Evolutionary conservation across 1,140 invertebrate genomes (phyloP).

Genomic region (Musca domestica): DNA sequence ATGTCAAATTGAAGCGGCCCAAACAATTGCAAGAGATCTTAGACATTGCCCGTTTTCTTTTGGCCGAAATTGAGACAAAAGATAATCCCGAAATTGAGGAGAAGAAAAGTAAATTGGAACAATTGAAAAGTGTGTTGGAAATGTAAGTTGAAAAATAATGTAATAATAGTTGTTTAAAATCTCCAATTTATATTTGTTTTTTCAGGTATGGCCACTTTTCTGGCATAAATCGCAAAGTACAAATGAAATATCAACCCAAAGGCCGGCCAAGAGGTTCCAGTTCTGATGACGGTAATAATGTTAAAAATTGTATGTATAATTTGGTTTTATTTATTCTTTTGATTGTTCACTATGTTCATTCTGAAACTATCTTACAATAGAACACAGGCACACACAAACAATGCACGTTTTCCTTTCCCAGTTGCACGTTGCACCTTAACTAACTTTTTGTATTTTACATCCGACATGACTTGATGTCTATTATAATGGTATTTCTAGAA

Average conservation of each 20-base stretch:
- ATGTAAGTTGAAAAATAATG: constrained; percentile 82
- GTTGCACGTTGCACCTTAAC: too few relatives aligned
- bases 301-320: constrained; percentile 42
- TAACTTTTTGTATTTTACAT: too few relatives aligned
- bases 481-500: too few relatives aligned
- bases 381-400: not conserved
- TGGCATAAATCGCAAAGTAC: constrained; percentile 99
- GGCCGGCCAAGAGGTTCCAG: constrained; percentile 89
- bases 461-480: too few relatives aligned
- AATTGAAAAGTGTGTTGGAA: constrained; percentile 96
- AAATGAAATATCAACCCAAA: constrained; percentile 98
- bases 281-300: constrained; percentile 86
- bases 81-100: constrained; percentile 93
- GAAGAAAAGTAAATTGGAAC: constrained; percentile 94
- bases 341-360: not conserved
- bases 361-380: not conserved
- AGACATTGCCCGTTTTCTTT: constrained; percentile 86
- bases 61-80: constrained; percentile 83
- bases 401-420: too few relatives aligned
- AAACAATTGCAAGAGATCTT: constrained; percentile 97
- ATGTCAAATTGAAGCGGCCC: constrained; percentile 96
- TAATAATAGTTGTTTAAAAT: too few relatives aligned
- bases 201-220: constrained; percentile 98
- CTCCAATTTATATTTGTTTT: constrained; percentile 30
- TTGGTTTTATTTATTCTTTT: constrained; percentile 15